Conservation (phyloP, 2,797 vertebrate species). For the Columba guinea region DNA sequence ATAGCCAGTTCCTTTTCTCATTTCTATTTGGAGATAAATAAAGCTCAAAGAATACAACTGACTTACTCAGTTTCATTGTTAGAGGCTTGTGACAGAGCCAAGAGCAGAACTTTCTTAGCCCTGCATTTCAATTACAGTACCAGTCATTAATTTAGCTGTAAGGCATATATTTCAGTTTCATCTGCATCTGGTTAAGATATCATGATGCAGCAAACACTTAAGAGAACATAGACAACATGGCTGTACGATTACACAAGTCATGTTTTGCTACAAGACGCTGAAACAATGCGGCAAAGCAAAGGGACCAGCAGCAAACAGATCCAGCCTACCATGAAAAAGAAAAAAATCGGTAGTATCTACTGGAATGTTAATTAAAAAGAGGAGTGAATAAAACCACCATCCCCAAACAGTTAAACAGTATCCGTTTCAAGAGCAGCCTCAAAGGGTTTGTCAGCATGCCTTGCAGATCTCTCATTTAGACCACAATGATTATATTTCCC, state of each 20-base stretch:
- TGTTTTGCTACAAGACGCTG: background rate
- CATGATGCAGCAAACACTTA: background rate
- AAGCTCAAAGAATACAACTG: background rate
- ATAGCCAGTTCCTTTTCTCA: background rate
- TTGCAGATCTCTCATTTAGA: background rate
- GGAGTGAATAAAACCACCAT: background rate
- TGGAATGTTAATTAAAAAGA: background rate
- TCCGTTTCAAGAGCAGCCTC: background rate
- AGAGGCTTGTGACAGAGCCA: background rate
- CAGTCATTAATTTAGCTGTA: background rate
- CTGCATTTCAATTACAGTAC: background rate
- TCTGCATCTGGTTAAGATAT: background rate
- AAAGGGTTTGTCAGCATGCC: background rate
- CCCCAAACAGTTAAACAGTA: background rate
- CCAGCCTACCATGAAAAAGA: background rate
- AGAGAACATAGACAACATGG: accelerated
- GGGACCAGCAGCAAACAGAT: background rate
- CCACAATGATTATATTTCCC: background rate
- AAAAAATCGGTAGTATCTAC: background rate
- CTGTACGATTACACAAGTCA: background rate
- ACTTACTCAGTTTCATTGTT: background rate
- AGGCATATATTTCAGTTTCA: background rate
- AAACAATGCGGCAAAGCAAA: background rate
- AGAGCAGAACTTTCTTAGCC: background rate
- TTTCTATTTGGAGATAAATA: background rate